Evolutionary conservation across 53 echinoderm and acorn worm genomes (phyloP), one percentile per base, ranked within the genome.

Genomic region (Paelopatides confundens): DNA sequence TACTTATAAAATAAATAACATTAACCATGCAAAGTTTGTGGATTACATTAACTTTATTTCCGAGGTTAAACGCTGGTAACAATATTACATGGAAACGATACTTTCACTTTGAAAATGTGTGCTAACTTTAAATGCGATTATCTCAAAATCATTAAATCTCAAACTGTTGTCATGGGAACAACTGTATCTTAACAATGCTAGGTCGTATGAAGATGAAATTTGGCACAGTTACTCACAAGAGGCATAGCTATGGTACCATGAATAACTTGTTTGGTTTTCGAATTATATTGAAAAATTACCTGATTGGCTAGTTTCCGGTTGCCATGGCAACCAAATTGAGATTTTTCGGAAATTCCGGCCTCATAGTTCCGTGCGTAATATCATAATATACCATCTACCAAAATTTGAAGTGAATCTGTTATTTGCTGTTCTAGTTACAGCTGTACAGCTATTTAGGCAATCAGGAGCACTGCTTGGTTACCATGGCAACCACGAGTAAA

Each of bases 381-480:
- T 69, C 35, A 69, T 35, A 26, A 34, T 69, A 69, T 69, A 69
- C 35, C 70, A 69, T 69, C 3, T 6, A 69, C 70, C 69, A 9
- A 69, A 69, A 69, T 12, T 26, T 69, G 32, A 29, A 32, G 10
- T 31, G n/a, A 6, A 32, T 69, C 31, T 7, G 31, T 12, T 28
- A 31, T 69, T 29, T 31, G 8, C 7, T 32, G 31, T 35, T 31
- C 70, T 69, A 69, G 70, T 34, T 69, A 69, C 10, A 69, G 31
- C 70, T 33, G 70, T 69, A 28, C 7, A 12, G 70, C 70, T 69
- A 7, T 69, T 34, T 32, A 69, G 70, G 28, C 31, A 30, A 32
- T 69, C 70, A 69, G 70, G 35, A 35, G 70, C 70, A 27, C 35
- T 69, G 70, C 70, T 69, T 69, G 35, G 70, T 69, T 30, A 63